Evolutionary conservation across 1,140 invertebrate species (phyloP), one percentile per base, ranked within the genome.

Genomic region (Euwallacea similis): DNA sequence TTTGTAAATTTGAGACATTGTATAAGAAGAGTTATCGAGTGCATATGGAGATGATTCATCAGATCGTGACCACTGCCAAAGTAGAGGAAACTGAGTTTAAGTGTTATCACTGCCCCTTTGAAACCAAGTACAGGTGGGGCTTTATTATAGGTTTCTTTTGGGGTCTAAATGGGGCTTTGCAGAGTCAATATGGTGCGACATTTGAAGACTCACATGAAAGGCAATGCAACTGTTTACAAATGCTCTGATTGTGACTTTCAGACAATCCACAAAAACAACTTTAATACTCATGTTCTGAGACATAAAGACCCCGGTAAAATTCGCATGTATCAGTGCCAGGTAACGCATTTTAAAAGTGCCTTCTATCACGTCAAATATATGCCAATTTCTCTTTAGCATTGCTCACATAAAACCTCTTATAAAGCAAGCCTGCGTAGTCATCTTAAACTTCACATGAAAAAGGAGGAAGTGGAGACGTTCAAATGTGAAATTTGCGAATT

Each of bases 31-130:
- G 66, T 56, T 68, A 60, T 33, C 46, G 43, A 9, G 66, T 68
- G 13, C 66, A 68, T 44, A 68, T 68, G 66, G 56, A 68, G 50
- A 59, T 68, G 66, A 60, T 68, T 47, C 66, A 68, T 53, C 43
- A 42, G 15, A 7, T 60, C 7, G 16, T 47, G 33, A 42, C 3
- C n/a, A 50, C 7, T 41, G 13, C 11, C 7, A 68, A 68, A 43
- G 8, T 7, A 1, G 66, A 68, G 10, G 55, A 60, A 7, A 7
- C 33, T 1, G 55, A 68, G 42, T 68, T 47, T 60, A 68, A 60
- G 56, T 68, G 66, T 42, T 68, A 68, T 56, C 66, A 68, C 55
- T 68, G 66, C 53, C 66, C 56, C 1, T 68, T 68, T 60, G 66
- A 68, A 13, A 68, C 66, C 7, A 59, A 50, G 42, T 68, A 68